Evolutionary conservation across 2,888 invertebrate genomes (phyloP).

Genomic region (Cryptocephalus primarius): DNA sequence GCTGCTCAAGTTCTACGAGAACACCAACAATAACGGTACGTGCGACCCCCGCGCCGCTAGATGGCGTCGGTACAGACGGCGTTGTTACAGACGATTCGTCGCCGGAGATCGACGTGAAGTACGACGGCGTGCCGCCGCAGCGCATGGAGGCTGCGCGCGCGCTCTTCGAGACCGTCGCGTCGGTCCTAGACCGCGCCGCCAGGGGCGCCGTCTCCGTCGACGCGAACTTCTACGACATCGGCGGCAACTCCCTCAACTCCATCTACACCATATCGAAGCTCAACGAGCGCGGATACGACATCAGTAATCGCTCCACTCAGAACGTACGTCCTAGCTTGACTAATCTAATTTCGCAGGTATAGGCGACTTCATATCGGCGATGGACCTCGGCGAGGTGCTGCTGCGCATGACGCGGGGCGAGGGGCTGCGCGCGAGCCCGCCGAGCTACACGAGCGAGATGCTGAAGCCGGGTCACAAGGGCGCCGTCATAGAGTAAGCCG

Average conservation of each 20-base stretch:
- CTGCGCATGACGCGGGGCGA: constrained; percentile 41
- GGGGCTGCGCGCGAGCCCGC: constrained; percentile 21
- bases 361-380: constrained; percentile 66
- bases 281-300: constrained; percentile 64
- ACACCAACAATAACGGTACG: constrained; percentile 56
- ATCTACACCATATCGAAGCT: constrained; percentile 70
- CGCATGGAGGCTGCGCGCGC: constrained; percentile 52
- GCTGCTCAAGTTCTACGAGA: constrained; percentile 63
- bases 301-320: constrained; percentile 40
- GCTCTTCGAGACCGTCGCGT: constrained; percentile 64
- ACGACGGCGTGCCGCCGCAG: constrained; percentile 48
- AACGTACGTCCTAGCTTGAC: neutral
- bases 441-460: constrained; percentile 42
- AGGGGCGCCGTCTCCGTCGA: constrained; percentile 49
- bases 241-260: constrained; percentile 80
- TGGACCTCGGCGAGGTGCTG: constrained; percentile 58
- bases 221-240: constrained; percentile 73
- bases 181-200: constrained; percentile 55
- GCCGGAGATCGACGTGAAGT: constrained; percentile 54
- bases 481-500: constrained; percentile 56
- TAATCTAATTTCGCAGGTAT: constrained; percentile 45
- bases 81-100: constrained; percentile 38
- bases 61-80: neutral
- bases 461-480: constrained; percentile 53
- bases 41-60: neutral